Evolutionary conservation across 2,113 vertebrate species (phyloP).

Genomic region (Reinhardtius hippoglossoides): DNA sequence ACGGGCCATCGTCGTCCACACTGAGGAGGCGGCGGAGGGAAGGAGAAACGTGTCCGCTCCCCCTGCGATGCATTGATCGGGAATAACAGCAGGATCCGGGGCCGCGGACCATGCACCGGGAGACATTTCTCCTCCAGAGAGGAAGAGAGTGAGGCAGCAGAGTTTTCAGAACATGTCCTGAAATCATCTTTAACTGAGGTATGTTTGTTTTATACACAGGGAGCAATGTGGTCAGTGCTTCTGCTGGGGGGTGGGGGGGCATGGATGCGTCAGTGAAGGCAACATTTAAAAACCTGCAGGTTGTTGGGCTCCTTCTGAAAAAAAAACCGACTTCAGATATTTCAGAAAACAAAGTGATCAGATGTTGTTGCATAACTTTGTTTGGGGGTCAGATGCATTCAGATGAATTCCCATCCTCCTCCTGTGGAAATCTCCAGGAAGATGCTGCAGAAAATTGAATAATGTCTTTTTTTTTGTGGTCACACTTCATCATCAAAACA

Average conservation of each 20-base stretch:
- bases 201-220: not conserved
- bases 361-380: slow-evolving; percentile 51
- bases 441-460: not conserved
- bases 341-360: not conserved
- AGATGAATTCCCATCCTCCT: not conserved
- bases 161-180: slow-evolving; percentile 12
- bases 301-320: not conserved
- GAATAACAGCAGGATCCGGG: slow-evolving; percentile 11
- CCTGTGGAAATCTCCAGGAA: not conserved
- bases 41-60: slow-evolving; percentile 23
- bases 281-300: not conserved
- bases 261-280: slow-evolving; percentile 46
- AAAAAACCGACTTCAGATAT: no score
- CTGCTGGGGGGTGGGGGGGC: not conserved
- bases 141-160: not conserved
- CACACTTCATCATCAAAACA: slow-evolving; percentile 2
- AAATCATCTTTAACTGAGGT: not conserved
- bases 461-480: not conserved
- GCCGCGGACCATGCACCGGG: slow-evolving; percentile 24
- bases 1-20: not conserved
- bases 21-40: not conserved
- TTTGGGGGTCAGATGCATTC: not conserved
- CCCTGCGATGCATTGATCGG: slow-evolving; percentile 12
- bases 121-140: slow-evolving; percentile 10
- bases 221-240: not conserved